These are phyloP conservation scores for Acleris emargana DNA, from an alignment of 2,888 invertebrate species.

Conservation along the genomic window DNA sequence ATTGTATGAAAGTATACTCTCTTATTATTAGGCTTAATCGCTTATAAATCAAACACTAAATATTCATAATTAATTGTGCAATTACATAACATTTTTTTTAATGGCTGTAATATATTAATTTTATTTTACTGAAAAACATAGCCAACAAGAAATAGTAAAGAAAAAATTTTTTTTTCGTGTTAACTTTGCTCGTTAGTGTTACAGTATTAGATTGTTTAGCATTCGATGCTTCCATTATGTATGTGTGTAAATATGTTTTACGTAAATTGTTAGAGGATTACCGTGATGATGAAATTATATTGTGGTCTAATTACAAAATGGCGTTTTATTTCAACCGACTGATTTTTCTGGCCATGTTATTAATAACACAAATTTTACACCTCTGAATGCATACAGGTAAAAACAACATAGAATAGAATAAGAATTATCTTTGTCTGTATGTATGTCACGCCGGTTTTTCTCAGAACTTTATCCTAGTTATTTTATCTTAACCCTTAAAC, in stretches of 20 bases:
- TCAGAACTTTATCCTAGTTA: too few species aligned
- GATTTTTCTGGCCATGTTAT: too few species aligned
- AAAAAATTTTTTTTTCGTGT: background rate
- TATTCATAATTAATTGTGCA: too few species aligned
- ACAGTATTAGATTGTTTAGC: slow-evolving; percentile 71
- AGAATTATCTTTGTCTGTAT: too few species aligned
- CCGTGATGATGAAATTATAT: slow-evolving; percentile 72
- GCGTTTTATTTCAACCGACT: slow-evolving; percentile 51
- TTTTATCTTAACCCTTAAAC: too few species aligned
- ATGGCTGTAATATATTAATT: too few species aligned
- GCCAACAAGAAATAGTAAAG: background rate
- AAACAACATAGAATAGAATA: too few species aligned
- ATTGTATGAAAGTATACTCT: background rate
- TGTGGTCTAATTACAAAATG: slow-evolving; percentile 66
- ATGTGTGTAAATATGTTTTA: slow-evolving; percentile 78
- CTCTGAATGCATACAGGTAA: too few species aligned
- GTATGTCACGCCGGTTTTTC: too few species aligned
- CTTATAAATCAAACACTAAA: background rate
- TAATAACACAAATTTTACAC: too few species aligned
- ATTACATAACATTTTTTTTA: too few species aligned
- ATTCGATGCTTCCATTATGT: slow-evolving; percentile 75
- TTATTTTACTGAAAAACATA: too few species aligned
- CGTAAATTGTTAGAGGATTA: slow-evolving; percentile 73
- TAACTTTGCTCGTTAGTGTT: slow-evolving; percentile 49
- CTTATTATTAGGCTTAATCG: background rate